These are phyloP conservation scores for Halictus ligatus DNA, from an alignment of 2,888 invertebrate genomes.

Conservation along the genomic window DNA sequence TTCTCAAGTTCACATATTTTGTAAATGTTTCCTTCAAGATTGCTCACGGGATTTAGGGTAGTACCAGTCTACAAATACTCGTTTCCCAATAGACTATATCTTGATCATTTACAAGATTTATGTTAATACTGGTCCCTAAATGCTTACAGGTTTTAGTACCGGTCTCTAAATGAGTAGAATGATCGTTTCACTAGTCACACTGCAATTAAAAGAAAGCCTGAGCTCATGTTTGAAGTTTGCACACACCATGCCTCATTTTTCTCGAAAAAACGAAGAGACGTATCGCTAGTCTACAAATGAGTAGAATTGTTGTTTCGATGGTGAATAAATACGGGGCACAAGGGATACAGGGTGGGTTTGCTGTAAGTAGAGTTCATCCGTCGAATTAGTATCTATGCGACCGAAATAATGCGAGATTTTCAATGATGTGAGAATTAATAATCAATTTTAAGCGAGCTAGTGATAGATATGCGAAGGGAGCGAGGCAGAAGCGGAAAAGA, in stretches of 20 bases:
- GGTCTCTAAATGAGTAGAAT: not conserved
- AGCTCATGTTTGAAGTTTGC: not conserved
- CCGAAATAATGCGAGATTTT: not conserved
- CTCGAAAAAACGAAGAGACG: not conserved
- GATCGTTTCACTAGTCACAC: not conserved
- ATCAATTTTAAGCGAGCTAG: not conserved
- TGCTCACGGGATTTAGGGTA: no score
- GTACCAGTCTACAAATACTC: no score
- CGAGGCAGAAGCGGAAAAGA: conserved; percentile 1
- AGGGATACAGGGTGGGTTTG: not conserved
- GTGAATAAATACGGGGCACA: not conserved
- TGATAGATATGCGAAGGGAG: not conserved
- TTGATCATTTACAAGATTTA: no score
- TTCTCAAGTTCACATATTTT: no score
- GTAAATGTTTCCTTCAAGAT: no score
- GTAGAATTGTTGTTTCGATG: not conserved
- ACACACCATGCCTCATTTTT: not conserved
- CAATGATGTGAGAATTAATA: not conserved
- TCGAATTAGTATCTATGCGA: not conserved
- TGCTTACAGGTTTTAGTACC: no score
- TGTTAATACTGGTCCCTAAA: no score
- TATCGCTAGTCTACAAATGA: not conserved
- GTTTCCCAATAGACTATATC: no score
- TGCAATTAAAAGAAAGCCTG: not conserved
- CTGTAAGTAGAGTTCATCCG: not conserved